Evolutionary conservation across 2,888 invertebrate species (phyloP).

Genomic region (Isotomurus palustris): DNA sequence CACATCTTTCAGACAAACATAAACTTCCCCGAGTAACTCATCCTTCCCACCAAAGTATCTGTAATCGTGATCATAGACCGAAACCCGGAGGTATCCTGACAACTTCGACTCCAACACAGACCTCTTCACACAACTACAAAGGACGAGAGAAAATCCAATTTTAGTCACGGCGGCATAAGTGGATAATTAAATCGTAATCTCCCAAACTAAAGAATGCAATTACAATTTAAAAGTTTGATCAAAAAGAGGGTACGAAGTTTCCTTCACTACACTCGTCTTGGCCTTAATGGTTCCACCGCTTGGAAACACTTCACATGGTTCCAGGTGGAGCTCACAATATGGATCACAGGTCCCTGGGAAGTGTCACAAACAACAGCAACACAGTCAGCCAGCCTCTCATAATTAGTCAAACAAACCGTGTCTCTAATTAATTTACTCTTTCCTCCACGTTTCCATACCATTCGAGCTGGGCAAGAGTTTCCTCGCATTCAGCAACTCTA

Average conservation of each 20-base stretch:
- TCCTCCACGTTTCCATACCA: conserved; percentile 50
- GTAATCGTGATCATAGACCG: conserved; percentile 25
- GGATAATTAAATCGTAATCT: neutral
- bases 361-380: neutral
- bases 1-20: conserved; percentile 7
- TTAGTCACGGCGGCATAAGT: neutral
- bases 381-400: too few species aligned
- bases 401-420: neutral
- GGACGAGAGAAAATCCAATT: neutral
- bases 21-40: conserved; percentile 26
- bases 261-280: conserved; percentile 54
- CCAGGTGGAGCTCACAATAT: conserved; percentile 54
- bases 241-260: conserved; percentile 56
- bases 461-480: conserved; percentile 52
- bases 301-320: conserved; percentile 53
- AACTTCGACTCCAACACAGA: neutral
- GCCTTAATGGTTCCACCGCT: conserved; percentile 42
- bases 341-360: conserved; percentile 54
- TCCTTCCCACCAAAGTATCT: conserved; percentile 20
- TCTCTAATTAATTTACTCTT: neutral
- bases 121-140: neutral
- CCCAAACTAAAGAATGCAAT: neutral
- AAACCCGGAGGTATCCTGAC: conserved; percentile 16
- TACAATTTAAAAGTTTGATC: conserved; percentile 53
- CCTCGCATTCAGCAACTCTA: conserved; percentile 55